Evolutionary conservation across 2,113 vertebrate genomes (phyloP), one percentile per base, ranked within the genome.

Genomic region (Herpailurus yagouaroundi): DNA sequence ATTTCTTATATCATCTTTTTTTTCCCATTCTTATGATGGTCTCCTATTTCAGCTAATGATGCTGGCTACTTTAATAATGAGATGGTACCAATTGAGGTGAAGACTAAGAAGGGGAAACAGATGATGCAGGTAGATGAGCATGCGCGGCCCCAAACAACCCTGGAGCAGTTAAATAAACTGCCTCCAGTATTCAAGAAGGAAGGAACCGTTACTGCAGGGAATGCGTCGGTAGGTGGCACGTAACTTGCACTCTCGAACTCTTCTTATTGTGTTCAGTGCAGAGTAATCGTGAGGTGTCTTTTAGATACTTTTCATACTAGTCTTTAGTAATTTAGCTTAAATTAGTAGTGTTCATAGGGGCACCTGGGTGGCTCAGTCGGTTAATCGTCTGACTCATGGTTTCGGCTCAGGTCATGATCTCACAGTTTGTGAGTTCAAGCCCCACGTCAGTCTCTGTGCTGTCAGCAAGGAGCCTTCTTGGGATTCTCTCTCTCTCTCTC

Each of bases 121-220:
- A 96, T 88, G 5, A 98, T 99, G 99, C 98, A 99, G 38, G 98
- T 99, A n/a, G 99, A 99, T 0, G 99, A 99, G 95, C 99, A 99
- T 86, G 98, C 99, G 0, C 99, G 99, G 64, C 99, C 99, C 55
- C 99, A 99, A 74, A 99, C 99, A 15, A 99, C 99, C 1, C 83
- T 99, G 97, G 99, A 99, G 8, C 99, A 99, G 41, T 80, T 99
- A 98, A 99, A 98, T 7, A 99, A 99, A 87, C 99, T 99, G 18
- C 98, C 99, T 0, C 21, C 99, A 0, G 98, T 99, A 93, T 99
- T 99, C 92, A 99, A 99, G 98, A 99, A 99, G 96, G 99, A 99
- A 7, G 99, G 99, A 3, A 99, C 99, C 0, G 99, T 99, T 83
- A 99, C 99, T 0, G 99, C 99, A 33, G 99, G 99, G 63, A 99